Evolutionary conservation across 2,113 vertebrate genomes (phyloP).

Genomic region (Brachyhypopomus gauderio): DNA sequence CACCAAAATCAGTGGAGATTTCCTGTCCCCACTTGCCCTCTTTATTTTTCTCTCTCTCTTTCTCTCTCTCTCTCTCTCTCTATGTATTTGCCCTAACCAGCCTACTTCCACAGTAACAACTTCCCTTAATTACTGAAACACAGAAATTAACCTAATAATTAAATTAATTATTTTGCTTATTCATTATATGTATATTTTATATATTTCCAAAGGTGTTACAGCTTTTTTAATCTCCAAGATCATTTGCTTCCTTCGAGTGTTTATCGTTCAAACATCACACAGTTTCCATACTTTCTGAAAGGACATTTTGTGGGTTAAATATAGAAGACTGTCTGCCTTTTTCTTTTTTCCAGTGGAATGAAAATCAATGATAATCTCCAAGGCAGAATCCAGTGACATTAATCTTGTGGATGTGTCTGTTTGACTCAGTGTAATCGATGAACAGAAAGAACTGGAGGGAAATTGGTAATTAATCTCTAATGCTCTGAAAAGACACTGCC

Average conservation of each 20-base stretch:
- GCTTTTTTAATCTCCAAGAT: not conserved
- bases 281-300: no score
- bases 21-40: no score
- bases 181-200: no score
- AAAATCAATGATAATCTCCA: constrained; percentile 41
- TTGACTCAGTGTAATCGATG: constrained; percentile 38
- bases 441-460: constrained; percentile 20
- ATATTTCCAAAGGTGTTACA: no score
- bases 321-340: constrained; percentile 38
- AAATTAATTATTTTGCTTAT: not conserved
- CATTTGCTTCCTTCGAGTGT: not conserved
- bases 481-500: constrained; percentile 33
- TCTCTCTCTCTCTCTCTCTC: not conserved
- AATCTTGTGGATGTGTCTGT: constrained; percentile 41
- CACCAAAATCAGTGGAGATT: no score
- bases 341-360: constrained; percentile 13
- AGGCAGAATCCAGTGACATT: constrained; percentile 44
- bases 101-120: not conserved
- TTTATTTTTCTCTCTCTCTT: not conserved
- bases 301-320: constrained; percentile 12
- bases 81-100: not conserved
- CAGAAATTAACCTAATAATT: not conserved
- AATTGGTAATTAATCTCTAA: constrained; percentile 39
- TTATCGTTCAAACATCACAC: no score
- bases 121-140: no score